phyloP scores from a whole-genome alignment of 2,888 invertebrate genomes.

The Frankliniella intonsa region DNA sequence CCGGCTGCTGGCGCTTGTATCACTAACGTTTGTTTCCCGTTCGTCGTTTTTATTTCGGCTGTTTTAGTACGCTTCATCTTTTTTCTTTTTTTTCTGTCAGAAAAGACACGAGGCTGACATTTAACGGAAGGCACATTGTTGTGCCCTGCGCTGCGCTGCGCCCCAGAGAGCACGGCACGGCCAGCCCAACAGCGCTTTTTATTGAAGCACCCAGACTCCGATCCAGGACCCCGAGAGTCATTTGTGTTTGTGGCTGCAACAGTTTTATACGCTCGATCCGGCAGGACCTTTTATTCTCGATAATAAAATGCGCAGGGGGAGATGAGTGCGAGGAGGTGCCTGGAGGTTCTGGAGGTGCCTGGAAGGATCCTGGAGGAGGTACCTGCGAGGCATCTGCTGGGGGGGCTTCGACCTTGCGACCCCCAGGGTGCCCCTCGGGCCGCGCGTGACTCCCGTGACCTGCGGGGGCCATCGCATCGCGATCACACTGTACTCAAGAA shows the following conservation, averaged over 20 bases:
- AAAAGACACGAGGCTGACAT: neutral
- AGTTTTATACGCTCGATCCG: slow-evolving; percentile 17
- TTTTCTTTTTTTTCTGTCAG: too few relatives aligned
- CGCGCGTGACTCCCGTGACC: neutral
- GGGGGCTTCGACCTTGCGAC: neutral
- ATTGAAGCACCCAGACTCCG: slow-evolving; percentile 9
- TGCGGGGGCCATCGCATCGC: too few relatives aligned
- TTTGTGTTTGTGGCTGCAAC: slow-evolving; percentile 24
- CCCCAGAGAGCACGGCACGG: neutral
- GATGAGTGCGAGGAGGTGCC: neutral
- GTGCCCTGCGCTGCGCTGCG: neutral
- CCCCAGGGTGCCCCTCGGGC: neutral
- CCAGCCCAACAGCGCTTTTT: slow-evolving; percentile 7
- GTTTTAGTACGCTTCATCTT: too few relatives aligned
- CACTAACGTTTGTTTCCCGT: too few relatives aligned
- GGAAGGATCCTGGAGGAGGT: neutral
- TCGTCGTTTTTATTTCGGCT: too few relatives aligned
- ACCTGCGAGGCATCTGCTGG: neutral
- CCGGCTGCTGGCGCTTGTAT: too few relatives aligned
- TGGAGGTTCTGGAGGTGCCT: too few relatives aligned
- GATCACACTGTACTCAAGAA: too few relatives aligned
- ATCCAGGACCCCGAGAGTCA: neutral
- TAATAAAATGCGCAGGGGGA: slow-evolving; percentile 10
- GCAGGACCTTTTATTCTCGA: slow-evolving; percentile 20
- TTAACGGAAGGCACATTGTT: neutral